These are phyloP conservation scores for Melanotaenia trifasciata DNA, from an alignment of 2,797 vertebrate species.

Conservation along the genomic window DNA sequence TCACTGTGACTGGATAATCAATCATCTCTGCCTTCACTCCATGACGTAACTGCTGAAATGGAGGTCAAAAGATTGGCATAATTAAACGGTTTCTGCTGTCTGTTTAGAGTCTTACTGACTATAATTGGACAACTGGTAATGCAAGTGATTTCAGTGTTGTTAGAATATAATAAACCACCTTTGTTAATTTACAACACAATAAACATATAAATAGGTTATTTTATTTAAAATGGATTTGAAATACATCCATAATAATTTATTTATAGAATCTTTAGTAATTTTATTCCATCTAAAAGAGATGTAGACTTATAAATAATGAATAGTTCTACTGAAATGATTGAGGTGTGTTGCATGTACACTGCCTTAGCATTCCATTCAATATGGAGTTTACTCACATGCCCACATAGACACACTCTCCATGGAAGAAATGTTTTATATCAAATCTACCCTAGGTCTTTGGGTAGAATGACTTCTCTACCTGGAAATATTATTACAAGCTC, in stretches of 20 bases:
- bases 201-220: neutral
- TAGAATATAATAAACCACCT: neutral
- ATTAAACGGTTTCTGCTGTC: constrained; percentile 20
- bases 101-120: constrained; percentile 6
- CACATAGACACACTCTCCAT: neutral
- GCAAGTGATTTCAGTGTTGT: neutral
- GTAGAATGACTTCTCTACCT: constrained; percentile 33
- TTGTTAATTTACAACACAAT: neutral
- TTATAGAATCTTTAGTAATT: neutral
- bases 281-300: neutral
- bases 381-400: neutral
- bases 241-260: neutral
- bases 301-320: constrained; percentile 41
- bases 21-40: constrained; percentile 45
- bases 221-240: neutral
- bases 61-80: constrained; percentile 42
- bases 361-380: constrained; percentile 36
- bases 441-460: constrained; percentile 55
- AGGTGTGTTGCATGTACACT: constrained; percentile 30
- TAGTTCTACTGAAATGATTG: constrained; percentile 25
- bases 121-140: constrained; percentile 6
- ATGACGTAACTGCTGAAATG: constrained; percentile 16
- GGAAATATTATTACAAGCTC: constrained; percentile 46
- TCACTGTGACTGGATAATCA: constrained; percentile 49
- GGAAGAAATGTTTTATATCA: constrained; percentile 30